Base-by-base conservation (phyloP, 2,888 invertebrate genomes). In the Gortyna flavago region DNA sequence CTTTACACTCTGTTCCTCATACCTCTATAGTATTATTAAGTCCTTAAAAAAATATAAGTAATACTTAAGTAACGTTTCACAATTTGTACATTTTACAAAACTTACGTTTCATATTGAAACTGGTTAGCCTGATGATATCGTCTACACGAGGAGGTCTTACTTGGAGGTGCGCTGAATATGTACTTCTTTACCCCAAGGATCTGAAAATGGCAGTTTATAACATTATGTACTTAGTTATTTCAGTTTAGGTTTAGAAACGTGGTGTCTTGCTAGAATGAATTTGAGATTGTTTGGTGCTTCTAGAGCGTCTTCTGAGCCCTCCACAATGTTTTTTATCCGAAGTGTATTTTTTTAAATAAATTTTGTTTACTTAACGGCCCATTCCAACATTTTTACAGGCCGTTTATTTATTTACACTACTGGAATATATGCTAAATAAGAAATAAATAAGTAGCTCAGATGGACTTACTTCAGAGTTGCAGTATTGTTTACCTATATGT, bases 111-210 rank as follows among this genome's bases (percentile, higher is more conserved):
- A 70, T 66, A 41, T 62, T 77, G 83, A 61, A 70, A n/a, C 32
- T 72, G 62, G 18, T 54, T 9, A 41, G 54, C 68, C 3, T 66
- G 76, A 51, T 81, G 70, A 41, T 83, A 29, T 74, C 79, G 77
- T 76, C 64, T 81, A 69, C 69, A 79, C 29, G 62, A 68, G 61
- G 59, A 67, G 48, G 71, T 67, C 16, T 74, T 81, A 67, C 66
- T 44, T 32, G 73, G 77, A 77, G 78, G 57, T 44, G 85, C 84
- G 74, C 72, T 84, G 73, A 87, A 87, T 74, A 76, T 81, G 25
- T 38, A 44, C 72, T 83, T 84, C 81, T 85, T 92, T 72, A 88
- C 83, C 76, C 88, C 89, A 82, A 89, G 76, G 76, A 94, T 84
- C 48, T 77, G 77, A 73, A 73, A 74, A 51, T 25, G 29, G 2